Base-by-base conservation (phyloP, 2,888 invertebrate genomes). In the Hemaris fuciformis region DNA sequence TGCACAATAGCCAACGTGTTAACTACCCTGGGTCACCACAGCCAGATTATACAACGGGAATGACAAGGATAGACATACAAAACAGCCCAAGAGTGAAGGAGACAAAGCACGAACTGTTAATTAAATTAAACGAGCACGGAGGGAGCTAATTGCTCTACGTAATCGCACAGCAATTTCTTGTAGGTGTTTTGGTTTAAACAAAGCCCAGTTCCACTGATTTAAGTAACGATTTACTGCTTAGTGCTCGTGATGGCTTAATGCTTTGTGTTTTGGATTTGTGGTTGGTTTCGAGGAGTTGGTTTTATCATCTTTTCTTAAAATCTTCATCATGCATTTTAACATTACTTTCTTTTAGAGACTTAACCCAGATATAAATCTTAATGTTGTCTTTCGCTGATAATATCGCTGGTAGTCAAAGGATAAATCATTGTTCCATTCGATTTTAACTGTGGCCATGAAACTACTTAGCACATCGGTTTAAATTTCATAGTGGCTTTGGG, bases 1-100 rank as follows among this genome's bases (percentile, higher is more conserved):
- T 45, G 80, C 85, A 87, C 87, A 85, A 86, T 83, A 84, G 84
- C 74, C 75, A 81, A 78, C 86, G 85, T 85, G 86, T 83, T 87
- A 85, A 85, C 85, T 84, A 74, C 83, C 79, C 77, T 63, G 78
- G 81, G 79, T 78, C 77, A 79, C 83, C 83, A 77, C 84, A 75
- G 69, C 70, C 68, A 69, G 74, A 75, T 77, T 81, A 81, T 81
- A 80, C 76, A 66, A 67, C 25, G 41, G 38, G 57, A 42, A 61
- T 22, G 57, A 48, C 22, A 25, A 42, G 38, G 22, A 53, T 13
- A 23, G 20, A 59, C 8, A 22, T 25, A 27, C 31, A 18, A 10
- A 42, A 27, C 13, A 8, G 31, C 7, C 2, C 38, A 42, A 65
- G 67, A n/a, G 57, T 27, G 72, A 77, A 58, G 60, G 67, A 58